Base-by-base conservation (phyloP, 1,140 invertebrate species). In the Listronotus bonariensis region DNA sequence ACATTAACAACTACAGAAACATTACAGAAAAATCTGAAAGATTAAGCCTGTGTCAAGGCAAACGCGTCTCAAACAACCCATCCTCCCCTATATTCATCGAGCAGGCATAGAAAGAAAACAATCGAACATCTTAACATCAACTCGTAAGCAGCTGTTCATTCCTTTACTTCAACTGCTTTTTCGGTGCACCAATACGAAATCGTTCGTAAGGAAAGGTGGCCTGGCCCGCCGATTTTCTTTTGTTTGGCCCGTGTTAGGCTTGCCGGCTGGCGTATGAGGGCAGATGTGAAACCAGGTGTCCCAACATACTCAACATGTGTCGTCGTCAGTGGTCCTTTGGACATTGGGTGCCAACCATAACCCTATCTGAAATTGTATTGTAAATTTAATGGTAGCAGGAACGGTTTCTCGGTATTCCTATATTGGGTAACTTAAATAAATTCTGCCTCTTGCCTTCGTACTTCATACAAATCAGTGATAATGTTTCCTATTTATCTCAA, bases 141-240 rank as follows among this genome's bases (percentile, higher is more conserved):
- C 15, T 54, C 38, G 52, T 41, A 48, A 34, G 62, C 62, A 57
- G 62, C 62, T 60, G 64, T 66, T 66, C 64, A 32, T 66, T 66
- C 52, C 63, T 65, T 65, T 54, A 52, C 53, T 54, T 60, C 64
- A 57, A 65, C 62, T 65, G 54, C 57, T 66, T 66, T 66, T 60
- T 55, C 64, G 64, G 32, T 45, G 64, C 64, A 60, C 64, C 64
- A 66, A 66, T 66, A 59, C 64, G 64, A 66, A 52, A 34, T 48
- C 56, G 56, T 56, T 41, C 41, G 40, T 53, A 59, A 59, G 56
- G 55, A 66, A 66, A 66, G 64, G 64, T 66, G 57, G 55, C 42
- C 54, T 18, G 40, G 20, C 48, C 64, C 55, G 64, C 64, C 64
- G 64, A 66, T 66, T 66, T 66, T 66, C 64, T 66, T 66, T 66